Base-by-base conservation (phyloP, 2,113 vertebrate species). In the Elephantulus edwardii region DNA sequence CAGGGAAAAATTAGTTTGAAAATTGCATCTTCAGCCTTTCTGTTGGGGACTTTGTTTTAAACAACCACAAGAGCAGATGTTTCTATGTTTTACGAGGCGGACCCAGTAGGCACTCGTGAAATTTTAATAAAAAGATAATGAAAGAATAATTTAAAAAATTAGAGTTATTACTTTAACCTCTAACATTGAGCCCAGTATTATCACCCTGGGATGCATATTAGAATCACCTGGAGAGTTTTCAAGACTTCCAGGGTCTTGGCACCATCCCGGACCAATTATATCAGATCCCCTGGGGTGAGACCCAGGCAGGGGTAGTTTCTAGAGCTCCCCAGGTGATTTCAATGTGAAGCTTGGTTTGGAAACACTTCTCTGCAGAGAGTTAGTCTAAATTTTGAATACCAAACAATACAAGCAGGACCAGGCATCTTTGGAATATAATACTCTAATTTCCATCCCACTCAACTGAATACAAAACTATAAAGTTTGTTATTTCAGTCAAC, bases 61-160 rank as follows among this genome's bases (percentile, higher is more conserved):
- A 83, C n/a, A 80, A 75, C 77, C 40, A 91, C 42, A n/a, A 76
- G 64, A 88, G 16, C 72, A 93, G 38, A 91, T 13, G 26, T 12
- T 46, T 81, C 72, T 20, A 60, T 54, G 28, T 77, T 91, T 83
- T 86, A 87, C 52, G 54, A 38, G 14, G 58, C 28, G 56, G 82
- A 72, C 8, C 44, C 13, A 87, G 33, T 16, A 60, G 2, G 26
- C 38, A 85, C 56, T 74, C 56, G 72, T 79, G 26, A 26, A 44
- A 79, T 84, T 83, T 93, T 74, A 77, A 83, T 89, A 71, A 86
- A 88, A 93, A 78, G 46, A 72, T 74, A 84, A 90, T 58, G 54
- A 88, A 86, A 91, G 42, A 62, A 46, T 16, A 64, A 78, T 50
- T n/a, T n/a, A 19, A 90, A 90, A 92, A 89, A 52, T 86, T 64